Evolutionary conservation across 2,797 vertebrate genomes (phyloP).

Genomic region (Myripristis jacobus): DNA sequence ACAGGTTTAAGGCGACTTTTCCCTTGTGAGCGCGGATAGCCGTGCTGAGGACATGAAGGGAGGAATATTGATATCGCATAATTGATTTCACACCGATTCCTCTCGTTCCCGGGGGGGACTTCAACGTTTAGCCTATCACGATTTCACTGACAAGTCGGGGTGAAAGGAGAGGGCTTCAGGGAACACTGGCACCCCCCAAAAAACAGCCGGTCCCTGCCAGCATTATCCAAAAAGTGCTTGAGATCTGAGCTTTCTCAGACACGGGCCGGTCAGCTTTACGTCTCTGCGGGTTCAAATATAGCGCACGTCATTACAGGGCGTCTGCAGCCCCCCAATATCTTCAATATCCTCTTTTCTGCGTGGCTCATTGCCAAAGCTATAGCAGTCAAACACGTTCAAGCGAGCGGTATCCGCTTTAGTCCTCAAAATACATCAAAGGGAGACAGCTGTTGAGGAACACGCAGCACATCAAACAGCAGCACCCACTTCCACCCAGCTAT

Average conservation of each 20-base stretch:
- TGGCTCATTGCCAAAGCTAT: slow-evolving; percentile 1
- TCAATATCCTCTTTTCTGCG: neutral
- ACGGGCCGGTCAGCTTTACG: neutral
- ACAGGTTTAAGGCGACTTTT: slow-evolving; percentile 56
- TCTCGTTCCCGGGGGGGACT: slow-evolving; percentile 39
- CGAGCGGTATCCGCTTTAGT: slow-evolving; percentile 55
- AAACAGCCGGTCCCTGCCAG: slow-evolving; percentile 1
- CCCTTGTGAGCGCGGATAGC: slow-evolving; percentile 46
- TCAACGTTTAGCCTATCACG: slow-evolving; percentile 26
- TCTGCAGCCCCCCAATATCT: too few relatives aligned
- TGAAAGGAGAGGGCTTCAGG: neutral
- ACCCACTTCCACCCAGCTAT: slow-evolving; percentile 10
- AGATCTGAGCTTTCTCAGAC: neutral
- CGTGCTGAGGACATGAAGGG: slow-evolving; percentile 18
- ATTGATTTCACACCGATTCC: slow-evolving; percentile 60
- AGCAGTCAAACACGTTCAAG: slow-evolving; percentile 27
- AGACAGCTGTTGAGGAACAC: slow-evolving; percentile 40
- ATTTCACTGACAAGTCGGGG: slow-evolving; percentile 21
- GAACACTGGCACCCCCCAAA: slow-evolving; percentile 12
- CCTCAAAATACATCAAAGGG: slow-evolving; percentile 41
- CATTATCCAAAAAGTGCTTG: neutral
- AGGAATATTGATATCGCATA: slow-evolving; percentile 47
- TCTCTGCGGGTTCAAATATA: slow-evolving; percentile 4
- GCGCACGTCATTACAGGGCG: neutral
- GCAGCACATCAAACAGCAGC: slow-evolving; percentile 23